These are phyloP conservation scores for Eulemur rubriventer DNA, from an alignment of 2,797 vertebrate species.

Conservation along the genomic window DNA sequence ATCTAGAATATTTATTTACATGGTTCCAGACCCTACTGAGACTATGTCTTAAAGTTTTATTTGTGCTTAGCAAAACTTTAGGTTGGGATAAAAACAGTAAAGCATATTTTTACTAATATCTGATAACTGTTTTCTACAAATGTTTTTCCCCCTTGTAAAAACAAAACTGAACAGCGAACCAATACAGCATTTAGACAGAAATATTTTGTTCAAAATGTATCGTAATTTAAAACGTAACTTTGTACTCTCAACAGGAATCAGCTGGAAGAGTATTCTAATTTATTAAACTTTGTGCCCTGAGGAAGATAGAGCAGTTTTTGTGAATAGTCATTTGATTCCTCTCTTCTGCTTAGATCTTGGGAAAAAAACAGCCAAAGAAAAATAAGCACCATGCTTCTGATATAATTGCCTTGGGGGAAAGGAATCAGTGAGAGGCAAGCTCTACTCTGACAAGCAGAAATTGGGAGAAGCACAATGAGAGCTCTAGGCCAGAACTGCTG, in stretches of 20 bases:
- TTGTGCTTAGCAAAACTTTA: neutral
- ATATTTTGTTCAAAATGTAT: conserved; percentile 25
- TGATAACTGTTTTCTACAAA: conserved; percentile 5
- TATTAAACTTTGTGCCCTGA: conserved; percentile 23
- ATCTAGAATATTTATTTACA: neutral
- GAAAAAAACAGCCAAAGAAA: neutral
- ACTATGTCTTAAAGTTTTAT: neutral
- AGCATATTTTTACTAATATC: neutral
- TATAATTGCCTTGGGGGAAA: neutral
- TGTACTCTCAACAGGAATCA: neutral
- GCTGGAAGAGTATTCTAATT: conserved; percentile 43
- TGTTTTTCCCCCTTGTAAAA: neutral
- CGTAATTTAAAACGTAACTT: conserved; percentile 23
- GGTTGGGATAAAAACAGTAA: neutral
- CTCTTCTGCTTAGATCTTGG: conserved; percentile 19
- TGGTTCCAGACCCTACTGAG: neutral
- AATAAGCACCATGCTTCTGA: neutral
- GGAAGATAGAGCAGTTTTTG: conserved; percentile 38
- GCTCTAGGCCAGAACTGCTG: neutral
- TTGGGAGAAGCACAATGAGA: neutral
- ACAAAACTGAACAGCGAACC: neutral
- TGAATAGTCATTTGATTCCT: conserved; percentile 11
- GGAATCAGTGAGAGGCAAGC: neutral
- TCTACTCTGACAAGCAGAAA: neutral
- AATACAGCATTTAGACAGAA: neutral